Evolutionary conservation across 2,888 invertebrate species (phyloP).

Genomic region (Hetaerina titia): DNA sequence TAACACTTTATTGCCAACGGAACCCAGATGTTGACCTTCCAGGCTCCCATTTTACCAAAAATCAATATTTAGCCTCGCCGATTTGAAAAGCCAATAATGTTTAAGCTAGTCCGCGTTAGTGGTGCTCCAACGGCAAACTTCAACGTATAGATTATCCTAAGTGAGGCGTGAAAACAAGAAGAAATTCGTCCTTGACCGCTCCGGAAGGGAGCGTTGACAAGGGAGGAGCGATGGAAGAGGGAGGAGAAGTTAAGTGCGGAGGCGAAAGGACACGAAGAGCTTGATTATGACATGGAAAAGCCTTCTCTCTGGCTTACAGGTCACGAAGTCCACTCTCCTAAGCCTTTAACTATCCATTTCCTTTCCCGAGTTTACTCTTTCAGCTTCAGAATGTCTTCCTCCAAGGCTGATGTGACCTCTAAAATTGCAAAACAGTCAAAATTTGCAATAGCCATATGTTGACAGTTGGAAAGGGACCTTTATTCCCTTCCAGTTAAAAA

Average conservation of each 20-base stretch:
- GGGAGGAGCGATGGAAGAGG: background rate
- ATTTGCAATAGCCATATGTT: background rate
- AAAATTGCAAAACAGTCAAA: background rate
- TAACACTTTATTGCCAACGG: no score
- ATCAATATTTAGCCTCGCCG: no score
- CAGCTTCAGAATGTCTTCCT: background rate
- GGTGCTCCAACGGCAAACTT: no score
- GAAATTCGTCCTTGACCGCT: background rate
- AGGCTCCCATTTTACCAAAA: no score
- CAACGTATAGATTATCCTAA: no score
- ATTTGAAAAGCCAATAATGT: no score
- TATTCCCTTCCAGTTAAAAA: no score
- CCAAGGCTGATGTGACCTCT: background rate
- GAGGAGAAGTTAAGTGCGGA: background rate
- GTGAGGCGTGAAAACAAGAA: no score
- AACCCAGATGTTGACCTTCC: no score
- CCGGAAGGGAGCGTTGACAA: background rate
- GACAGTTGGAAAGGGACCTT: background rate
- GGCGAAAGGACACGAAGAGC: background rate
- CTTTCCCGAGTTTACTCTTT: background rate
- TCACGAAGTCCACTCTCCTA: background rate
- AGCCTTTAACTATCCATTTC: background rate
- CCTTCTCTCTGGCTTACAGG: background rate
- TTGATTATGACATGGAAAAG: conserved; percentile 5
- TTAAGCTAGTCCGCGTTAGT: no score